phyloP scores from a whole-genome alignment of 2,888 invertebrate species.

The Serrognathus titanus region DNA sequence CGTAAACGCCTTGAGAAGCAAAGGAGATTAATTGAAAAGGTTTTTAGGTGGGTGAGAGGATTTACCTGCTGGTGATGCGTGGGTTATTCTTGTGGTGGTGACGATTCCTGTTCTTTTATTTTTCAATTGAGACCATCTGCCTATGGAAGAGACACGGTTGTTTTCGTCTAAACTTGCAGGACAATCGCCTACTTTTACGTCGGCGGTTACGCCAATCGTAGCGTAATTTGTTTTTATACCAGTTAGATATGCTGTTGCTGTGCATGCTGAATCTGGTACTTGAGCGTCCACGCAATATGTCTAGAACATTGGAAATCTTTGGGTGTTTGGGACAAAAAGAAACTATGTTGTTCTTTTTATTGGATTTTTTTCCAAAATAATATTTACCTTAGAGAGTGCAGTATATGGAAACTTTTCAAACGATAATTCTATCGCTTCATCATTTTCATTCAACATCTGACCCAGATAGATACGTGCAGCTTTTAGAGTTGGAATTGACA shows the following conservation, averaged over 20 bases:
- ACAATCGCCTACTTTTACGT: slow-evolving; percentile 64
- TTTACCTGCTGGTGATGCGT: slow-evolving; percentile 67
- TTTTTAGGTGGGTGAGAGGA: no score
- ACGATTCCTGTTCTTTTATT: slow-evolving; percentile 66
- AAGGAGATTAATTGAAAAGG: no score
- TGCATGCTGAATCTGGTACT: slow-evolving; percentile 80
- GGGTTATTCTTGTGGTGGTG: slow-evolving; percentile 76
- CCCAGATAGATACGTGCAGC: slow-evolving; percentile 74
- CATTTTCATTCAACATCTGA: slow-evolving; percentile 55
- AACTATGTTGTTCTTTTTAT: no score
- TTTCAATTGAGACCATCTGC: slow-evolving; percentile 66
- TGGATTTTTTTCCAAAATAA: neutral
- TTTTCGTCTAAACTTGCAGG: slow-evolving; percentile 52
- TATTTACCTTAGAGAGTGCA: slow-evolving; percentile 70
- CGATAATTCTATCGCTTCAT: slow-evolving; percentile 67
- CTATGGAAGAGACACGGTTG: slow-evolving; percentile 64
- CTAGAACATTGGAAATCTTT: slow-evolving; percentile 44
- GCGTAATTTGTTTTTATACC: slow-evolving; percentile 77
- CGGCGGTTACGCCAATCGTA: slow-evolving; percentile 71
- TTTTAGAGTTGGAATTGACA: slow-evolving; percentile 78
- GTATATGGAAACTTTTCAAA: slow-evolving; percentile 75
- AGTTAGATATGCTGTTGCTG: slow-evolving; percentile 74
- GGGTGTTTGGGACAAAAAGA: no score
- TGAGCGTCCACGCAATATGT: slow-evolving; percentile 72
- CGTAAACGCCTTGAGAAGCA: slow-evolving; percentile 56